Conservation (phyloP, 2,888 invertebrate species). For the Germaria angustata region DNA sequence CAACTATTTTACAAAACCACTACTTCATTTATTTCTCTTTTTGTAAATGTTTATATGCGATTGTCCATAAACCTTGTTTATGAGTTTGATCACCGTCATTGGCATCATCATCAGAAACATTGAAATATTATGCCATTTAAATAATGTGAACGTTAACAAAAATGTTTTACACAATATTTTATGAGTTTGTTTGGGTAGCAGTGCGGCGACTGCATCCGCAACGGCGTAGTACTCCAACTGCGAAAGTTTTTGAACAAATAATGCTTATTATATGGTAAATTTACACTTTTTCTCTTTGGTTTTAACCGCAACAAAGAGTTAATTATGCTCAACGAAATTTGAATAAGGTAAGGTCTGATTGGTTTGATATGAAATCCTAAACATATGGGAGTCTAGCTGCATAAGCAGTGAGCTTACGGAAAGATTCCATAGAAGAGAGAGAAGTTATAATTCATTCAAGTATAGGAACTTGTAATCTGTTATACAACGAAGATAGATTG, state of each 20-base stretch:
- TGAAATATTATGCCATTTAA: conserved; percentile 28
- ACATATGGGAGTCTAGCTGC: too few species aligned
- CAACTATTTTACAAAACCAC: conserved; percentile 56
- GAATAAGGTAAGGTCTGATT: neutral
- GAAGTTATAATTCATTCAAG: too few species aligned
- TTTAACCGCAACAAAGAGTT: conserved; percentile 39
- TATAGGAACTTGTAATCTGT: too few species aligned
- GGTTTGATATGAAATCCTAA: too few species aligned
- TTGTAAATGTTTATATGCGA: conserved; percentile 15
- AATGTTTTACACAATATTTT: conserved; percentile 59
- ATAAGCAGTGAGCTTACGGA: too few species aligned
- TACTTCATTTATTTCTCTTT: conserved; percentile 32
- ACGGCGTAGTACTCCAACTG: neutral
- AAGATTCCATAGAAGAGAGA: too few species aligned
- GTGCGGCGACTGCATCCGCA: neutral
- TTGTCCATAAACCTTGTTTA: conserved; percentile 23
- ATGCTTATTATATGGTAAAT: conserved; percentile 67
- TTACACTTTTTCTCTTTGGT: conserved; percentile 62
- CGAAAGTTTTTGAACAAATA: conserved; percentile 25
- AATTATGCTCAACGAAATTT: neutral
- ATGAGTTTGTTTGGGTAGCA: conserved; percentile 34
- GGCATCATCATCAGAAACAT: neutral
- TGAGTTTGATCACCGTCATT: conserved; percentile 11
- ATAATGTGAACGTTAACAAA: conserved; percentile 43
- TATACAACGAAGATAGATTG: too few species aligned